Conservation (phyloP, 1,140 invertebrate species). For the Brevipalpus yothersi region DNA sequence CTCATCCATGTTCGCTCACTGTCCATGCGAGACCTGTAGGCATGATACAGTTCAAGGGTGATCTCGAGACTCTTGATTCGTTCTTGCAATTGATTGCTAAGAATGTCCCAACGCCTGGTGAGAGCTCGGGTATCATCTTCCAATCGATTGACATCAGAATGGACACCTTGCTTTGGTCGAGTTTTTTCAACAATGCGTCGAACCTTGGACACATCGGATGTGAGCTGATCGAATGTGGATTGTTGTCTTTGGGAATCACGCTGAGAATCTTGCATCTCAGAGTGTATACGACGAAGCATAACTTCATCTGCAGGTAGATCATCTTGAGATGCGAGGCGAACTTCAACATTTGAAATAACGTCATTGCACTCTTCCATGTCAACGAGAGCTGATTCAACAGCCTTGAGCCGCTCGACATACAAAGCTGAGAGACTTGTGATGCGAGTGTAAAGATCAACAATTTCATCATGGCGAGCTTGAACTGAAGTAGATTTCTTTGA, state of each 20-base stretch:
- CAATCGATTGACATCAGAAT: conserved; percentile 65
- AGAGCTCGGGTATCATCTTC: conserved; percentile 72
- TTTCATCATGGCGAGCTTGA: conserved; percentile 56
- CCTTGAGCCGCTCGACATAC: conserved; percentile 69
- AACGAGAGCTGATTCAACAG: conserved; percentile 61
- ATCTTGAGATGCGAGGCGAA: conserved; percentile 56
- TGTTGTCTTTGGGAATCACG: conserved; percentile 54
- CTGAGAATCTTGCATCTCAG: conserved; percentile 28
- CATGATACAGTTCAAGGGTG: conserved; percentile 54
- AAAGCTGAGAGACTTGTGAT: conserved; percentile 58
- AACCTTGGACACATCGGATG: conserved; percentile 62
- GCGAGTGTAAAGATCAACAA: conserved; percentile 72
- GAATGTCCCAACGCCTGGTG: conserved; percentile 63
- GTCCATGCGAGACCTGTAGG: conserved; percentile 58
- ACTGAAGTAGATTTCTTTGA: conserved; percentile 55
- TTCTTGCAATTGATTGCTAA: conserved; percentile 68
- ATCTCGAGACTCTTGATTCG: conserved; percentile 50
- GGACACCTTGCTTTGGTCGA: conserved; percentile 35
- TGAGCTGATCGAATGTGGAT: conserved; percentile 60
- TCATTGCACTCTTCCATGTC: conserved; percentile 67
- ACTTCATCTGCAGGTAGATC: conserved; percentile 58
- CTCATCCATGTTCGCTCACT: conserved; percentile 67
- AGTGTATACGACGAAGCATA: conserved; percentile 34
- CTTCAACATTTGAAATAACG: conserved; percentile 69
- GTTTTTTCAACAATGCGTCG: conserved; percentile 62